Evolutionary conservation across 64 coral and sea anemone genomes (phyloP).

Genomic region (Stylophora pistillata): DNA sequence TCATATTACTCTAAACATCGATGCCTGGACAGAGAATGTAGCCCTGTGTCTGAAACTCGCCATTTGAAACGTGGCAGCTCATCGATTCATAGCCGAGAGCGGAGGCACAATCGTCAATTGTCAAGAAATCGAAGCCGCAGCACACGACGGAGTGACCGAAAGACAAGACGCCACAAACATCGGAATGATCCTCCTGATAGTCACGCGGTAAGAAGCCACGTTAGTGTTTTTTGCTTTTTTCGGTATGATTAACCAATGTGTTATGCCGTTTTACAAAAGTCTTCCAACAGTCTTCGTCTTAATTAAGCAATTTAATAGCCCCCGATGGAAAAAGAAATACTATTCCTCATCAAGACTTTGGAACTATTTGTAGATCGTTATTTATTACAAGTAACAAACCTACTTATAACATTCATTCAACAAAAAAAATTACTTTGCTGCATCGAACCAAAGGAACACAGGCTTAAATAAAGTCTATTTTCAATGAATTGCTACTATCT

Average conservation of each 20-base stretch:
- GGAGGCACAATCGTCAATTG: conserved; percentile 36
- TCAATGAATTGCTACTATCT: not conserved
- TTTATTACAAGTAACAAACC: too few species aligned
- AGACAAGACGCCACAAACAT: conserved; percentile 14
- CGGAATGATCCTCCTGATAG: conserved; percentile 6
- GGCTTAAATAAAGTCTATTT: too few species aligned
- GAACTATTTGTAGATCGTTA: too few species aligned
- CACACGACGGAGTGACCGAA: conserved; percentile 41
- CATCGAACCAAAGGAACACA: too few species aligned
- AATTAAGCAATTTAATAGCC: too few species aligned
- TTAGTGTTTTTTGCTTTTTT: not conserved
- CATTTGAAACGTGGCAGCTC: conserved; percentile 53
- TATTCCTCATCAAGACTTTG: too few species aligned
- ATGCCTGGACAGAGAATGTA: conserved; percentile 50
- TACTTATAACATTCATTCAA: too few species aligned
- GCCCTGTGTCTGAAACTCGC: conserved; percentile 46
- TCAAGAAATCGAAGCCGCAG: conserved; percentile 50
- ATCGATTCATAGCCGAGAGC: not conserved
- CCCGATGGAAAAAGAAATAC: too few species aligned
- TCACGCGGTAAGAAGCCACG: conserved; percentile 19
- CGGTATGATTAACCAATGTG: not conserved
- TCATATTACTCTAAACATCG: conserved; percentile 63
- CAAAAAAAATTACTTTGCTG: too few species aligned
- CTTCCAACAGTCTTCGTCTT: too few species aligned
- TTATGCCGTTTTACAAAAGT: too few species aligned